Percentiles rank a stretch among this genome's conserved stretches.
Evolutionary conservation across 2,888 invertebrate genomes (phyloP).

Genomic region (Melinaea marsaeus): DNA sequence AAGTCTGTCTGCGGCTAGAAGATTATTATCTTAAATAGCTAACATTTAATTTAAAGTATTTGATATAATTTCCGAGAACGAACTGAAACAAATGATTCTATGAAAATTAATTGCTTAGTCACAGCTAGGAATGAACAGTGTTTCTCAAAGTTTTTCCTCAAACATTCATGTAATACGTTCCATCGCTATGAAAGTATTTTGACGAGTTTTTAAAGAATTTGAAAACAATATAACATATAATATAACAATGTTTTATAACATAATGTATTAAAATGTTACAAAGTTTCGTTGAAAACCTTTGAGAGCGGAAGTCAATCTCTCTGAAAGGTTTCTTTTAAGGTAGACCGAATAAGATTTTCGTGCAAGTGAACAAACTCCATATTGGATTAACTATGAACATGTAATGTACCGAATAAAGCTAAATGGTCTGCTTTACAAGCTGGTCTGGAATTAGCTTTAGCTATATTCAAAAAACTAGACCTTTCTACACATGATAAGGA

Average conservation of each 20-base stretch:
- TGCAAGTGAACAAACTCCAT: conserved; percentile 27
- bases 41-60: no score
- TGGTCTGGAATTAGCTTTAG: background rate
- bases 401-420: conserved; percentile 12
- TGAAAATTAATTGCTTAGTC: background rate
- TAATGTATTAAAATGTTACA: conserved; percentile 14
- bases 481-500: background rate
- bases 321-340: conserved; percentile 32
- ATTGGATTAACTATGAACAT: conserved; percentile 27
- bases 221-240: background rate
- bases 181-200: background rate
- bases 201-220: background rate
- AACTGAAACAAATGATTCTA: background rate
- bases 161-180: background rate
- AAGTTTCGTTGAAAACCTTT: conserved; percentile 19
- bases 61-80: background rate
- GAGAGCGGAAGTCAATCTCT: conserved; percentile 35
- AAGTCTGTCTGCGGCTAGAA: background rate
- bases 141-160: conserved; percentile 5
- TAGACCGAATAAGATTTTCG: conserved; percentile 20
- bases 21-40: background rate
- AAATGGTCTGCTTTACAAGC: background rate
- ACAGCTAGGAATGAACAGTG: background rate
- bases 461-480: background rate
- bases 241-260: background rate